These are phyloP conservation scores for Acrocyrtus sp. DNA, from an alignment of 2,888 invertebrate genomes.

Conservation along the genomic window DNA sequence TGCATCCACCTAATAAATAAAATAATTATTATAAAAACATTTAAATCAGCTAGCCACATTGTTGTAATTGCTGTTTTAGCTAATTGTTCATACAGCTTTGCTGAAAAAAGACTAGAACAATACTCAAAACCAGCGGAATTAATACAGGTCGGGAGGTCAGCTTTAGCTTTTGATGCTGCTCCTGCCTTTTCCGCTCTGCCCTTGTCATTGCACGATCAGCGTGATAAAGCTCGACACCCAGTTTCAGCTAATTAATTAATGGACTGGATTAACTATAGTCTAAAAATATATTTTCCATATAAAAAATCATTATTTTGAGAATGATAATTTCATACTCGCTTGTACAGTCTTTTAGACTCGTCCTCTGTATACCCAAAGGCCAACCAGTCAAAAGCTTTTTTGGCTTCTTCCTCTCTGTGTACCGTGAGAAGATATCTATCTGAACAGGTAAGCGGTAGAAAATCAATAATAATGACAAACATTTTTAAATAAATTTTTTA, in stretches of 20 bases:
- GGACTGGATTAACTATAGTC: too few relatives aligned
- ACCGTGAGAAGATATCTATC: slow-evolving; percentile 6
- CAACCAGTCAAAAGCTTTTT: slow-evolving; percentile 6
- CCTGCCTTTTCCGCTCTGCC: background rate
- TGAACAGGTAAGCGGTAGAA: background rate
- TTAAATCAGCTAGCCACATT: background rate
- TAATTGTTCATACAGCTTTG: slow-evolving; percentile 10
- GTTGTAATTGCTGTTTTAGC: background rate
- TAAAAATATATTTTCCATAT: too few relatives aligned
- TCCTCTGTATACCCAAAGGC: background rate
- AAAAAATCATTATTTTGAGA: too few relatives aligned
- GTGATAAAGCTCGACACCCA: background rate
- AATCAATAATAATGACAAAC: background rate
- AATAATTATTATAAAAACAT: background rate
- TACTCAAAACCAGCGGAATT: background rate
- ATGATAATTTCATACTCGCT: background rate
- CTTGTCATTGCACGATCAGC: slow-evolving; percentile 2
- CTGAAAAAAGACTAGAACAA: slow-evolving; percentile 13
- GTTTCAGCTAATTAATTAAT: too few relatives aligned
- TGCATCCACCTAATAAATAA: slow-evolving; percentile 7
- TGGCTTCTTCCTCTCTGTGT: background rate
- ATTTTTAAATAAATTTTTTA: too few relatives aligned
- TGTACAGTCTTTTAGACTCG: slow-evolving; percentile 15
- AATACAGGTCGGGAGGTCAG: slow-evolving; percentile 5
- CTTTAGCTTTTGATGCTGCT: background rate